Base-by-base conservation (phyloP, 2,888 invertebrate species). In the Himalopsyche tibetana region DNA sequence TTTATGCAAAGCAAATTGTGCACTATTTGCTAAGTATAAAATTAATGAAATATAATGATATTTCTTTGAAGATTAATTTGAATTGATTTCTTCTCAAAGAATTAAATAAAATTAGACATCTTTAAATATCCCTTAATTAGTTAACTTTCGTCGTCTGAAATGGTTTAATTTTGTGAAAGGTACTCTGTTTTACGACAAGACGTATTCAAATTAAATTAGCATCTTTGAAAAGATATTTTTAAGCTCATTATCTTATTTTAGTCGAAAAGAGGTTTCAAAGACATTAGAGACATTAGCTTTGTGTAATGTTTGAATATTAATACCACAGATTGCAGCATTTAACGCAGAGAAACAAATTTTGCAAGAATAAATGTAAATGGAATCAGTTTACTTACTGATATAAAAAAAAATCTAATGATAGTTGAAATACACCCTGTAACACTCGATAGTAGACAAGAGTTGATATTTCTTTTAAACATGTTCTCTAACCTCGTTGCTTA, bases 201-300 rank as follows among this genome's bases (percentile, higher is more conserved):
- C 28, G 11, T 63, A 19, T 63, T 5, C 9, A 63, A 63, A 63
- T 63, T 63, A 63, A 63, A 63, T 63, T 63, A 63, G 6, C 19
- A 19, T 63, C 19, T 19, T 63, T 63, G 63, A 63, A 63, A 63
- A 63, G 63, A 63, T 63, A 63, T 63, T 63, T 28, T 63, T 63
- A 63, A 63, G 63, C 63, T 4, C 28, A 63, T 63, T 19, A 63
- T 63, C 19, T 63, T 63, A 63, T 63, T 63, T 63, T 19, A 63
- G 63, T 19, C 63, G 63, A 63, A 63, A 63, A 63, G 63, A 63
- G 63, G 63, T 63, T 63, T 63, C 19, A 28, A 19, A 28, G 63
- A 63, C 19, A 63, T 63, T 5, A 63, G 28, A 28, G 63, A 63
- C 4, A 63, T 63, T 5, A 63, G 28, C 19, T 63, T 63, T 19